Evolutionary conservation across 2,888 invertebrate genomes (phyloP).

Genomic region (Cosmia pyralina): DNA sequence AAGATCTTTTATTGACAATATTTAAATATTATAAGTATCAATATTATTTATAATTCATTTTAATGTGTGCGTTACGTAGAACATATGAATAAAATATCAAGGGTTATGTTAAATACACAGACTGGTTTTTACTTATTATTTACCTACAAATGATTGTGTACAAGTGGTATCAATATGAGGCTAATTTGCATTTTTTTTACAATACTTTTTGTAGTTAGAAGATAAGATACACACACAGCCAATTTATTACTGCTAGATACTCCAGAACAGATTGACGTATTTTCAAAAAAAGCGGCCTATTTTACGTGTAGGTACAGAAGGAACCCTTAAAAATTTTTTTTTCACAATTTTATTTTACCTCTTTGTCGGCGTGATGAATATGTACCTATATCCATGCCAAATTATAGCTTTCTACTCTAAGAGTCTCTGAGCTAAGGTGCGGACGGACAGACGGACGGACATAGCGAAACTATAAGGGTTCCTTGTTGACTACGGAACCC

Average conservation of each 20-base stretch:
- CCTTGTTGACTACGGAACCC: too few relatives aligned
- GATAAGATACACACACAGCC: not conserved
- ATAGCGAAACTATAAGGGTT: too few relatives aligned
- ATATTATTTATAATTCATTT: not conserved
- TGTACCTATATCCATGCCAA: too few relatives aligned
- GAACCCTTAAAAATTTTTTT: too few relatives aligned
- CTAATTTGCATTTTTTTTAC: not conserved
- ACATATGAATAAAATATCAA: conserved; percentile 26
- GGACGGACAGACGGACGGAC: too few relatives aligned
- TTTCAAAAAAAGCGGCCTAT: too few relatives aligned
- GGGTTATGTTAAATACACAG: not conserved
- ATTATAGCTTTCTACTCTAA: too few relatives aligned
- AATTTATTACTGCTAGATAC: not conserved
- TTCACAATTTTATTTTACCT: too few relatives aligned
- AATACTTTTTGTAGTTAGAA: not conserved
- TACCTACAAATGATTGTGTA: not conserved
- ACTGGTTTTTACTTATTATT: conserved; percentile 10
- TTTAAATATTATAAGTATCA: conserved; percentile 15
- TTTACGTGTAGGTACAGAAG: too few relatives aligned
- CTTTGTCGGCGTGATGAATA: too few relatives aligned
- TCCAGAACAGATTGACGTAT: not conserved
- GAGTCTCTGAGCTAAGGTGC: too few relatives aligned
- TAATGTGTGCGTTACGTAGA: conserved; percentile 2
- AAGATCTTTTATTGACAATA: conserved; percentile 3
- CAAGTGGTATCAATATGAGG: not conserved